Evolutionary conservation across 2,888 invertebrate species (phyloP).

Genomic region (Ophonus ardosiacus): DNA sequence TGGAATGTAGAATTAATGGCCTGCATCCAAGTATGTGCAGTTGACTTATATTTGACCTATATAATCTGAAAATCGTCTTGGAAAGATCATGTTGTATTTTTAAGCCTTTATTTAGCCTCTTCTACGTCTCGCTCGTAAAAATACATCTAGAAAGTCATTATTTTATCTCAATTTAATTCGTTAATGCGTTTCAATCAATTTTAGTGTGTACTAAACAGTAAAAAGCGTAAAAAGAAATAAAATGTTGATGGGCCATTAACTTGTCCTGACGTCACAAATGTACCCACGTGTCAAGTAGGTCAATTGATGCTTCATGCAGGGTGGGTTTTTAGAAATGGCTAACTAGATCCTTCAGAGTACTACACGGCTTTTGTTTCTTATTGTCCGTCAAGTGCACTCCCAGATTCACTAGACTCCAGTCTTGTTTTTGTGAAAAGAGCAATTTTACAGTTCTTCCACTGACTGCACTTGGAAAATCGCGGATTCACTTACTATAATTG

Average conservation of each 20-base stretch:
- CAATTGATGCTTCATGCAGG: background rate
- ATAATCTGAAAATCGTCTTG: background rate
- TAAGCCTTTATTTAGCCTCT: background rate
- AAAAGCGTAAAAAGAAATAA: constrained; percentile 33
- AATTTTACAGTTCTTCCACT: constrained; percentile 22
- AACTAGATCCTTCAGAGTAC: constrained; percentile 15
- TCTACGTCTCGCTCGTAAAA: background rate
- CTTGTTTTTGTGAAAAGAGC: constrained; percentile 9
- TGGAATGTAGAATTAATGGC: constrained; percentile 7
- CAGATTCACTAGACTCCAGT: background rate
- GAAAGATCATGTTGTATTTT: constrained; percentile 8
- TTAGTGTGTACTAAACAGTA: constrained; percentile 9
- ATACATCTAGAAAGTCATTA: background rate
- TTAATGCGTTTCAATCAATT: constrained; percentile 11
- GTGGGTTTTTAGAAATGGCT: background rate
- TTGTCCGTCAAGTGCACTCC: constrained; percentile 19
- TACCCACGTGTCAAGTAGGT: constrained; percentile 49
- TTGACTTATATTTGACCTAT: constrained; percentile 14
- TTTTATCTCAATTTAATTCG: constrained; percentile 27
- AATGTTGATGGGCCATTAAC: constrained; percentile 40
- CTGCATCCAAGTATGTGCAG: background rate
- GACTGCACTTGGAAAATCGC: background rate
- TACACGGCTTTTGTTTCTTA: constrained; percentile 10
- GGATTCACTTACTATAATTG: constrained; percentile 30
- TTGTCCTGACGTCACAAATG: constrained; percentile 38